Evolutionary conservation across 1,140 invertebrate genomes (phyloP).

Genomic region (Patella vulgata): DNA sequence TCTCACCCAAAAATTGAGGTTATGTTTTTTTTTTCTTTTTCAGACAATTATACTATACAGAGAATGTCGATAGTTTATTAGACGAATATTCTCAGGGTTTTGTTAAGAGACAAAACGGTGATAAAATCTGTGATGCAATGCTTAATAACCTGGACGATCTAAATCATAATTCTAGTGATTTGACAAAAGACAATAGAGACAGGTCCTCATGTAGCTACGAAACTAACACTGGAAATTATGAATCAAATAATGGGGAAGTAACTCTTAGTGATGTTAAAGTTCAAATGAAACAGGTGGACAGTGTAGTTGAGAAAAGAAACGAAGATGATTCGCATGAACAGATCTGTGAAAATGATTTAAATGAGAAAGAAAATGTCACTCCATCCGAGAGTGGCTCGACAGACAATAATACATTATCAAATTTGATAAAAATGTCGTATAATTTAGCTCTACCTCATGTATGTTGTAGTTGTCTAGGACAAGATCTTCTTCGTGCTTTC

Average conservation of each 20-base stretch:
- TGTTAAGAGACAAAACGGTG: slow-evolving; percentile 12
- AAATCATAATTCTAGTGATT: neutral
- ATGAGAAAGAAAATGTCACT: neutral
- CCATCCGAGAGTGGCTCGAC: neutral
- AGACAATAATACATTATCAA: slow-evolving; percentile 12
- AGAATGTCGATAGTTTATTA: slow-evolving; percentile 22
- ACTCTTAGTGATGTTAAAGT: too few relatives aligned
- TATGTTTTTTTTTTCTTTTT: slow-evolving; percentile 5
- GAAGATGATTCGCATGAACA: too few relatives aligned
- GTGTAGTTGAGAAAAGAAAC: too few relatives aligned
- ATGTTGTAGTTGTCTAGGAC: slow-evolving; percentile 77
- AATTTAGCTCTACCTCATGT: slow-evolving; percentile 47
- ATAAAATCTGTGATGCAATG: neutral
- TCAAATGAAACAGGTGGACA: too few relatives aligned
- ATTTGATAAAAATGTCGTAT: slow-evolving; percentile 27
- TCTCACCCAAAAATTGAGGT: too few relatives aligned
- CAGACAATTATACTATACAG: slow-evolving; percentile 17
- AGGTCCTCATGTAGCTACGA: too few relatives aligned
- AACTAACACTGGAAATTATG: neutral
- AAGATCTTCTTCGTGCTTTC: slow-evolving; percentile 88
- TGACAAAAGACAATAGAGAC: neutral
- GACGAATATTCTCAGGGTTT: slow-evolving; percentile 16
- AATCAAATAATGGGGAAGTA: too few relatives aligned
- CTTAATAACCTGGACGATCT: neutral
- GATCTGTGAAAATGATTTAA: too few relatives aligned